phyloP scores from a whole-genome alignment of 2,888 invertebrate species.

The Harpalus rubripes region DNA sequence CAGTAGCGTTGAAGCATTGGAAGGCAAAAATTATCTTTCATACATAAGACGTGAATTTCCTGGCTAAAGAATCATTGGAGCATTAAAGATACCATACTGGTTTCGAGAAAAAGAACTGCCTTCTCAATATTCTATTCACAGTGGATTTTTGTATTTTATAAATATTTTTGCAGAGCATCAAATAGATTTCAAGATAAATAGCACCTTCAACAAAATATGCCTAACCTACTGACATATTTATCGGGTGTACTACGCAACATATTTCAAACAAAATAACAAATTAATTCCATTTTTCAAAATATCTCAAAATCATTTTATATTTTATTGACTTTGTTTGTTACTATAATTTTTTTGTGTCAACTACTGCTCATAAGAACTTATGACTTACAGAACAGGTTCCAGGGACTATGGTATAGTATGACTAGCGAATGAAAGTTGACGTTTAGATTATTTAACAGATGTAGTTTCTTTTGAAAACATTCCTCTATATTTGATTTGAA shows the following conservation, averaged over 20 bases:
- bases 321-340: no score
- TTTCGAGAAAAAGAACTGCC: slow-evolving; percentile 6
- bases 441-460: no score
- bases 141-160: slow-evolving; percentile 2
- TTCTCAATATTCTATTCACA: slow-evolving; percentile 7
- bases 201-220: neutral
- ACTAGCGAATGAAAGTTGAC: no score
- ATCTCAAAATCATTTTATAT: no score
- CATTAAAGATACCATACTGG: slow-evolving; percentile 8
- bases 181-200: neutral
- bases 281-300: neutral
- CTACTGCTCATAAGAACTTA: no score
- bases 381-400: no score
- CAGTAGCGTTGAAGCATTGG: neutral
- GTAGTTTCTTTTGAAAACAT: no score
- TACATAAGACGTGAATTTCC: slow-evolving; percentile 12
- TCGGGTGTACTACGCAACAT: neutral
- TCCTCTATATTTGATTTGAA: no score
- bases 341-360: no score
- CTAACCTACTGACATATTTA: neutral
- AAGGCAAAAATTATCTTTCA: slow-evolving; percentile 15
- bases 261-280: neutral
- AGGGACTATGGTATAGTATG: no score
- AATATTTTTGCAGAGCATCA: neutral
- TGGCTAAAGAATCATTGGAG: slow-evolving; percentile 19